These are phyloP conservation scores for Dolichoris vasculosae DNA, from an alignment of 1,140 invertebrate species.

Conservation along the genomic window DNA sequence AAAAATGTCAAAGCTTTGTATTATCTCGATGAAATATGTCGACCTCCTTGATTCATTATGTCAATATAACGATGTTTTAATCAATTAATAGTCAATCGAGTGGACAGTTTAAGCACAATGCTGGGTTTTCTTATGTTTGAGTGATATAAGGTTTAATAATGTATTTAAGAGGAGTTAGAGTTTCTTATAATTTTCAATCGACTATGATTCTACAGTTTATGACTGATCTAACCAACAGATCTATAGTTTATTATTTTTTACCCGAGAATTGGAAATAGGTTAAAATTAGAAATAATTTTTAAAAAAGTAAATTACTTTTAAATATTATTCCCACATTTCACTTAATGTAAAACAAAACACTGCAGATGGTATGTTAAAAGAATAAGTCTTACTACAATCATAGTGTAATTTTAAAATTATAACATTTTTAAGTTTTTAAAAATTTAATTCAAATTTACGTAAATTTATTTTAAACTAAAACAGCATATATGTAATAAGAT, in stretches of 20 bases:
- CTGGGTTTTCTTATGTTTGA: not conserved
- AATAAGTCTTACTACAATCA: not conserved
- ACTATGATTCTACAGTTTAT: not conserved
- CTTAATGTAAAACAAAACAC: not conserved
- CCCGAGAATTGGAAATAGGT: not conserved
- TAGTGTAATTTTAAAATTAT: too few relatives aligned
- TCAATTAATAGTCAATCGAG: constrained; percentile 45
- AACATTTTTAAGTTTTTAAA: too few relatives aligned
- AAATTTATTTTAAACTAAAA: too few relatives aligned
- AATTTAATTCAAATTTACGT: too few relatives aligned
- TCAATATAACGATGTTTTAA: constrained; percentile 46
- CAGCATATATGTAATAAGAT: too few relatives aligned
- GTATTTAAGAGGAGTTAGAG: not conserved
- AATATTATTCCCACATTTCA: not conserved
- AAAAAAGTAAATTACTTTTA: not conserved
- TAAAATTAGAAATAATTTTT: too few relatives aligned
- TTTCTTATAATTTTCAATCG: not conserved
- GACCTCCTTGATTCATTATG: constrained; percentile 33
- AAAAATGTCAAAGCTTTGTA: constrained; percentile 45
- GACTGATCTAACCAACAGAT: too few relatives aligned
- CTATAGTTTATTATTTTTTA: not conserved
- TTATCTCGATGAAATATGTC: constrained; percentile 31
- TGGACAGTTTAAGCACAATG: constrained; percentile 1
- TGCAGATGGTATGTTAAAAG: not conserved
- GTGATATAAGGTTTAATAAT: not conserved